phyloP scores from a whole-genome alignment of 2,113 vertebrate genomes.

The Thymallus thymallus region DNA sequence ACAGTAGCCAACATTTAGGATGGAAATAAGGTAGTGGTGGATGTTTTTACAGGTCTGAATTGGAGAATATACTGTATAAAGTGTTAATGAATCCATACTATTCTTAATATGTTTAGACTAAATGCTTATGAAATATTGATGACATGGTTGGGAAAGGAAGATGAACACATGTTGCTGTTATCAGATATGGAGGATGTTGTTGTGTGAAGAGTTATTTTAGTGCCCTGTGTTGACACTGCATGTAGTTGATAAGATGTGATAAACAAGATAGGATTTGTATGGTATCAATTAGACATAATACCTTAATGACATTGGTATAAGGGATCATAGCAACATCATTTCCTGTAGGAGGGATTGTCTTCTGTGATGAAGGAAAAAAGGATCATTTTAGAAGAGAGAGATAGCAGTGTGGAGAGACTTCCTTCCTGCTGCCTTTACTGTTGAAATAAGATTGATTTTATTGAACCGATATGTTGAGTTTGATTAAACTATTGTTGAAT shows the following conservation, averaged over 20 bases:
- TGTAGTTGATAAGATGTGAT: background rate
- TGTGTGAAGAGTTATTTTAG: background rate
- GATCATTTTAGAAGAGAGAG: no score
- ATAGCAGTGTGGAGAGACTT: background rate
- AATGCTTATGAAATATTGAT: background rate
- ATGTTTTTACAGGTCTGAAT: background rate
- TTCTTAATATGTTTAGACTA: background rate
- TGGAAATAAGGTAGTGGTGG: background rate
- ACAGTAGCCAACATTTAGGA: no score
- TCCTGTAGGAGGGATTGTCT: background rate
- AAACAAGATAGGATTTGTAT: background rate
- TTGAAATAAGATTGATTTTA: constrained; percentile 46
- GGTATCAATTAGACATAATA: background rate
- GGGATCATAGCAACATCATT: background rate
- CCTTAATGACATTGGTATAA: background rate
- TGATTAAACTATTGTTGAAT: constrained; percentile 39
- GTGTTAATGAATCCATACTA: background rate
- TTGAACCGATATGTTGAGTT: constrained; percentile 32
- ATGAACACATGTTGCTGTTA: background rate
- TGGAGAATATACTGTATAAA: background rate
- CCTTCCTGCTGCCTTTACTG: constrained; percentile 1
- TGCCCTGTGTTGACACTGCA: background rate
- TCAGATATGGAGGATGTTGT: background rate
- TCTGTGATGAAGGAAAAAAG: background rate
- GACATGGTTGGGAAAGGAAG: background rate